Percentiles rank a stretch among this genome's conserved stretches.
These are phyloP conservation scores for Jacana jacana DNA, from an alignment of 2,113 vertebrate species.

Conservation along the genomic window DNA sequence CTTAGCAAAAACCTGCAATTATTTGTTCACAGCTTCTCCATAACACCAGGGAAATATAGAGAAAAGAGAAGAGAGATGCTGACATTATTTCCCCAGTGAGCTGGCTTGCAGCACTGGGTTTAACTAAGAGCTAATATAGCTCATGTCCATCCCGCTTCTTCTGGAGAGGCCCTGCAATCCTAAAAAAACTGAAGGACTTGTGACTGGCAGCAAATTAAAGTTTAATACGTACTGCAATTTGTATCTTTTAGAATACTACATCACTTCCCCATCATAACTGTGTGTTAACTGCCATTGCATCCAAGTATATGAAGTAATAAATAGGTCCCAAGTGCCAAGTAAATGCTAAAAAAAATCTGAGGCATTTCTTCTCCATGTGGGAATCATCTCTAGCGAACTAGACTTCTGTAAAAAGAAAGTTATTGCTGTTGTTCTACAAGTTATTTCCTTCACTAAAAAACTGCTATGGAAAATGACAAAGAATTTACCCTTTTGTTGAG, in stretches of 20 bases:
- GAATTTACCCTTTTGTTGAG: conserved; percentile 48
- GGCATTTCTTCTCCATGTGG: conserved; percentile 57
- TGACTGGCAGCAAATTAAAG: conserved; percentile 25
- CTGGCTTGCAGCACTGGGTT: neutral
- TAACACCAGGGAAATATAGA: neutral
- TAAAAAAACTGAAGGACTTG: neutral
- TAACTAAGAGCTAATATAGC: neutral
- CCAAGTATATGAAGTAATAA: conserved; percentile 66
- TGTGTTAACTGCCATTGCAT: conserved; percentile 52
- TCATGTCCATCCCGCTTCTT: neutral
- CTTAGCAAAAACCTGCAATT: neutral
- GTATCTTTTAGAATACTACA: conserved; percentile 46
- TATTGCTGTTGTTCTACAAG: conserved; percentile 53
- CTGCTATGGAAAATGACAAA: conserved; percentile 37
- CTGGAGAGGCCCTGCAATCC: neutral
- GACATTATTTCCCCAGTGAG: neutral
- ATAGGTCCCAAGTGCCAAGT: conserved; percentile 52
- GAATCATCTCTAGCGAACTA: conserved; percentile 56
- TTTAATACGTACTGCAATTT: conserved; percentile 48
- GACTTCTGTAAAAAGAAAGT: conserved; percentile 22
- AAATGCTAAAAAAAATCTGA: conserved; percentile 44
- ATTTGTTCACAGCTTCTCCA: neutral
- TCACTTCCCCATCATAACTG: conserved; percentile 41
- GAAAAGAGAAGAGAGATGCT: neutral
- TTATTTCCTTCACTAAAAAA: conserved; percentile 62